A percentile compares a stretch with the other conserved stretches of the same genome.
These are phyloP conservation scores for Acanthurus tractus DNA, from an alignment of 2,797 vertebrate genomes.

Conservation along the genomic window DNA sequence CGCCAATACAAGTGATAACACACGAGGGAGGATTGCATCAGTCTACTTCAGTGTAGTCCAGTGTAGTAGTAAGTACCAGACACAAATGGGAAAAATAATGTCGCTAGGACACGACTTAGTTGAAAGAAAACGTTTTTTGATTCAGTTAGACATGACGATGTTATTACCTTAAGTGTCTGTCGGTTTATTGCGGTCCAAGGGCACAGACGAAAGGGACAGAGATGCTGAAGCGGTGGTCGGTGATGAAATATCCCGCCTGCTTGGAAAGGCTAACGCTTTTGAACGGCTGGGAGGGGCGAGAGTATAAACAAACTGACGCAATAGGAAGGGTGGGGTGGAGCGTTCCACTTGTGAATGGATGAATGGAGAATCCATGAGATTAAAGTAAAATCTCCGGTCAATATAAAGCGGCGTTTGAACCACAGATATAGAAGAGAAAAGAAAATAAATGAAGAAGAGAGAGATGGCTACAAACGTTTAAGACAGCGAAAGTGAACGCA, in stretches of 20 bases:
- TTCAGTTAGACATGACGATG: rapidly evolving
- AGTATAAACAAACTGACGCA: conserved; percentile 64
- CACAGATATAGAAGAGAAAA: too few species aligned
- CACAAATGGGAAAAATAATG: neutral
- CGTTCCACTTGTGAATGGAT: conserved; percentile 50
- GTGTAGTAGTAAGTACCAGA: neutral
- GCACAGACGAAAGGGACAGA: neutral
- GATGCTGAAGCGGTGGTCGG: neutral
- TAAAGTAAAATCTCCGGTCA: neutral
- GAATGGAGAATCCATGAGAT: neutral
- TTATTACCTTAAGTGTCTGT: conserved; percentile 57
- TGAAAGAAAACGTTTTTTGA: rapidly evolving
- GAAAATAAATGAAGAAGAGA: too few species aligned
- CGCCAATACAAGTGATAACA: conserved; percentile 25
- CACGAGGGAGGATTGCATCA: conserved; percentile 76
- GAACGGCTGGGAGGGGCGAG: conserved; percentile 17
- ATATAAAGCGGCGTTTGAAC: neutral
- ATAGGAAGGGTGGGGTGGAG: neutral
- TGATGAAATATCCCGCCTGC: conserved; percentile 66
- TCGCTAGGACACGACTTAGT: neutral
- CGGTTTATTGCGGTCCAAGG: neutral
- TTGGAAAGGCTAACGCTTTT: neutral
- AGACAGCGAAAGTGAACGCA: neutral
- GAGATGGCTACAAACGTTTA: rapidly evolving
- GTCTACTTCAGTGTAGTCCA: conserved; percentile 6